Conservation (phyloP, 2,888 invertebrate species). For the Deladenus siricidicola region DNA sequence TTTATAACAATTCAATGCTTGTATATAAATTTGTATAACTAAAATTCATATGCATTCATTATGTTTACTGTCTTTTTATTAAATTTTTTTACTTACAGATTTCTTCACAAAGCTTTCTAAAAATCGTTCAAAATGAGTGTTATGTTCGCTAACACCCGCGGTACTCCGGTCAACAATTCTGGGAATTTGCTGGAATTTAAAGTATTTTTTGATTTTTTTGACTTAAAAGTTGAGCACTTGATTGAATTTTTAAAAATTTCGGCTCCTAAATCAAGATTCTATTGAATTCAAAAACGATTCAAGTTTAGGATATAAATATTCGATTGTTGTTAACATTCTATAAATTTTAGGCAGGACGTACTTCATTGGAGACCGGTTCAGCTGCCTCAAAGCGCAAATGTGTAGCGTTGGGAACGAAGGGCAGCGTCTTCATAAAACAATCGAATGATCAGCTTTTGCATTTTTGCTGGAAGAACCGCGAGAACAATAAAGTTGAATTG, state of each 20-base stretch:
- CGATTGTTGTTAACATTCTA: not conserved
- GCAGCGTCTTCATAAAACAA: constrained; percentile 85
- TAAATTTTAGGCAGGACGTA: constrained; percentile 38
- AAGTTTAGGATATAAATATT: not conserved
- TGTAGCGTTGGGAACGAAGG: constrained; percentile 65
- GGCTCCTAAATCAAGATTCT: too few relatives aligned
- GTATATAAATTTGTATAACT: too few relatives aligned
- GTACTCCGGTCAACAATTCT: constrained; percentile 10
- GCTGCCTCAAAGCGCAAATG: constrained; percentile 50
- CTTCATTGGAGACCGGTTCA: constrained; percentile 37
- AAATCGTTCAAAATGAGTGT: constrained; percentile 26
- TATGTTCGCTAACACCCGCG: constrained; percentile 30
- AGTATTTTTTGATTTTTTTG: too few relatives aligned
- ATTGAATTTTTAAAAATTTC: constrained; percentile 7
- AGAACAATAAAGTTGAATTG: constrained; percentile 61
- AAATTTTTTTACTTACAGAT: too few relatives aligned
- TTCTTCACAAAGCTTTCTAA: too few relatives aligned
- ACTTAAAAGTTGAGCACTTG: not conserved
- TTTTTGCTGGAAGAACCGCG: constrained; percentile 98
- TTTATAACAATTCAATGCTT: too few relatives aligned
- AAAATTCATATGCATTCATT: too few relatives aligned
- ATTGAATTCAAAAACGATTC: too few relatives aligned
- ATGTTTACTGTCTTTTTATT: too few relatives aligned
- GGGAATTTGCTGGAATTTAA: constrained; percentile 31
- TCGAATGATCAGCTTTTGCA: constrained; percentile 66